These are phyloP conservation scores for Isichthys henryi DNA, from an alignment of 2,113 vertebrate genomes.

Conservation along the genomic window DNA sequence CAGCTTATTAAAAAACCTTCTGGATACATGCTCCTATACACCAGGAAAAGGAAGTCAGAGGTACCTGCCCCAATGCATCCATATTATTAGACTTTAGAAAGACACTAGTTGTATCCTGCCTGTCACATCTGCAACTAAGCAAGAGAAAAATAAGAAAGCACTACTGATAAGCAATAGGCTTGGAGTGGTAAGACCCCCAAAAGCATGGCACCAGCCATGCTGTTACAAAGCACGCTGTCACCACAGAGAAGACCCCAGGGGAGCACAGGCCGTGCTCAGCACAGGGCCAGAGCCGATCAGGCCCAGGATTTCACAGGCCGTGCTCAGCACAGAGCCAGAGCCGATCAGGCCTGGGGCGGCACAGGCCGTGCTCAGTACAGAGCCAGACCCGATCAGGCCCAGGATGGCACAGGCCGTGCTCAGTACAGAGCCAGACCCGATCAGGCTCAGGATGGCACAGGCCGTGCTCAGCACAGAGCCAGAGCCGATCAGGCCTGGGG, in stretches of 20 bases:
- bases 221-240: not conserved
- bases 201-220: not conserved
- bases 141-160: not conserved
- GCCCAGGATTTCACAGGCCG: not conserved
- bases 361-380: not conserved
- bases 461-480: too few species aligned
- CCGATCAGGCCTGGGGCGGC: not conserved
- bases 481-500: not conserved
- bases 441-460: not conserved
- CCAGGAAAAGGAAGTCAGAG: not conserved
- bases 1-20: not conserved
- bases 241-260: not conserved
- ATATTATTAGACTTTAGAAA: not conserved
- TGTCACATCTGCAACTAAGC: not conserved
- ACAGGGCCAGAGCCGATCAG: not conserved
- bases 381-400: not conserved
- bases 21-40: not conserved
- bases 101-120: not conserved
- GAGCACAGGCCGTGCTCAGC: not conserved
- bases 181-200: not conserved
- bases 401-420: too few species aligned
- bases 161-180: not conserved
- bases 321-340: not conserved
- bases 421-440: not conserved
- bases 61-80: not conserved